Percentiles rank a stretch among this genome's conserved stretches.
Evolutionary conservation across 2,888 invertebrate species (phyloP).

Genomic region (Watsonalla binaria): DNA sequence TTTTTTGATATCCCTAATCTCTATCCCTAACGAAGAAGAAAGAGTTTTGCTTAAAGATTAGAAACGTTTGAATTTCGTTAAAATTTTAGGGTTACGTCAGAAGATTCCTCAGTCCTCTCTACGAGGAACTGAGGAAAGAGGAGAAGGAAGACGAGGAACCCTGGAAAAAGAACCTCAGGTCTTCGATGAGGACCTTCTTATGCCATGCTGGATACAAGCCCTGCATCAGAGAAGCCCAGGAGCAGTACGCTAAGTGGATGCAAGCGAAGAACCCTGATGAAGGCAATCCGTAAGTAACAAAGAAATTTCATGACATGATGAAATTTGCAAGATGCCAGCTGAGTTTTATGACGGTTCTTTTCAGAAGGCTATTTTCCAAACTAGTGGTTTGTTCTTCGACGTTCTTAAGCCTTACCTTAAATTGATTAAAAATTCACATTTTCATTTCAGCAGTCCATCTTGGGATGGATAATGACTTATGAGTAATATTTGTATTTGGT

Average conservation of each 20-base stretch:
- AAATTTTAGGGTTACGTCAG: slow-evolving; percentile 82
- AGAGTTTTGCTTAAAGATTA: too few species aligned
- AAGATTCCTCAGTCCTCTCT: slow-evolving; percentile 83
- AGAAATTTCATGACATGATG: neutral
- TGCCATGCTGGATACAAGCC: slow-evolving; percentile 87
- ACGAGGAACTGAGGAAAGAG: slow-evolving; percentile 80
- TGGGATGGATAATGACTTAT: too few species aligned
- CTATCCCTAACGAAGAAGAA: too few species aligned
- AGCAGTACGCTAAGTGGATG: slow-evolving; percentile 87
- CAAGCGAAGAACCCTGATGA: slow-evolving; percentile 84
- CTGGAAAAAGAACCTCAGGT: slow-evolving; percentile 83
- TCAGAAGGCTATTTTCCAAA: too few species aligned
- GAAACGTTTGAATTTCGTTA: slow-evolving; percentile 1
- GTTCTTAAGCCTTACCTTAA: too few species aligned
- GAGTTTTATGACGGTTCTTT: too few species aligned
- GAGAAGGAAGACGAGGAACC: slow-evolving; percentile 78
- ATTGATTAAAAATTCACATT: too few species aligned
- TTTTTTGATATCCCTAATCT: too few species aligned
- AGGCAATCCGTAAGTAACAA: slow-evolving; percentile 85
- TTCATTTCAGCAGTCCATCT: too few species aligned
- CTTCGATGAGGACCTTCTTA: slow-evolving; percentile 83
- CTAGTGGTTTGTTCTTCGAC: too few species aligned
- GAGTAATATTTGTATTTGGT: too few species aligned
- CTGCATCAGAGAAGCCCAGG: slow-evolving; percentile 86
- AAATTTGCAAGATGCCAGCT: too few species aligned